Evolutionary conservation across 2,888 invertebrate species (phyloP).

Genomic region (Drosophila eohydei): DNA sequence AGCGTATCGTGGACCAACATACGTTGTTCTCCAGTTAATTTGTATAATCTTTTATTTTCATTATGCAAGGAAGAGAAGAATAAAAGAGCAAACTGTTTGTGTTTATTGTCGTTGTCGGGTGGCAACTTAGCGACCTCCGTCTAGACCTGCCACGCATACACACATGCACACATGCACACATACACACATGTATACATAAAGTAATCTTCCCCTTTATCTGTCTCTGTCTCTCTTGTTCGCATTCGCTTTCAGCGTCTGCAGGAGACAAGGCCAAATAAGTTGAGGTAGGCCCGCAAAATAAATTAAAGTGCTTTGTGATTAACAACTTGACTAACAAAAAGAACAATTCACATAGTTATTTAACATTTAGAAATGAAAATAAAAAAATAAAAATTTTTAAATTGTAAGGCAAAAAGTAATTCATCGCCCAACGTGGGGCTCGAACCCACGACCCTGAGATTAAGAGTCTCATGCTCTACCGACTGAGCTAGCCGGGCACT

Average conservation of each 20-base stretch:
- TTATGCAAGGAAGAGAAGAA: neutral
- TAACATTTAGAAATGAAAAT: constrained; percentile 2
- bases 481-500: constrained; percentile 78
- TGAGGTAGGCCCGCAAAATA: constrained; percentile 53
- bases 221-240: neutral
- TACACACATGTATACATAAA: constrained; percentile 4
- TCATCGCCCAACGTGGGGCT: constrained; percentile 77
- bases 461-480: constrained; percentile 80
- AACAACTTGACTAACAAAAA: constrained; percentile 23
- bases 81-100: constrained; percentile 30
- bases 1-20: neutral
- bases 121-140: constrained; percentile 27
- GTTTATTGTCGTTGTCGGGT: constrained; percentile 48
- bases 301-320: constrained; percentile 30
- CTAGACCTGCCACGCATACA: constrained; percentile 31
- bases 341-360: constrained; percentile 1
- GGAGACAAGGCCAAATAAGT: constrained; percentile 60
- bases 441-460: constrained; percentile 79
- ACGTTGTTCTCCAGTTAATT: neutral
- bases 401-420: constrained; percentile 5
- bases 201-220: no score
- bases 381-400: neutral
- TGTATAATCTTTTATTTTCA: constrained; percentile 1
- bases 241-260: constrained; percentile 22
- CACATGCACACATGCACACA: constrained; percentile 12